A percentile compares a stretch with the other conserved stretches of the same genome.
These are phyloP conservation scores for Taenioides sp. DNA, from an alignment of 2,797 vertebrate genomes.

Conservation along the genomic window DNA sequence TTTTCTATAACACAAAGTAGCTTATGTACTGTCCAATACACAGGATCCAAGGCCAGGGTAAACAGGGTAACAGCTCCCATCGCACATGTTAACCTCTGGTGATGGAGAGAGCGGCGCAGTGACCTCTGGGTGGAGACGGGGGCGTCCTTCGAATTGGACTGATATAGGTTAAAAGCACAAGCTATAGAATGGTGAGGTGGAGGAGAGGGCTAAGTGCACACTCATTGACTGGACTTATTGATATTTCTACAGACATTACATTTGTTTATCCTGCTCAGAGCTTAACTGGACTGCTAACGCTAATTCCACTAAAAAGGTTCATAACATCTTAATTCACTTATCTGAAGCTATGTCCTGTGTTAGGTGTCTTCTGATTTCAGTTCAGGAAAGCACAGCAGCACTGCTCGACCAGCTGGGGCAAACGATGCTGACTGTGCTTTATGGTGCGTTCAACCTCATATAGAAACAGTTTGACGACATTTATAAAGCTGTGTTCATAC, in stretches of 20 bases:
- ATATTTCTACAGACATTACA: constrained; percentile 13
- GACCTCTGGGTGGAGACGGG: not conserved
- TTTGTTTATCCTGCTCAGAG: constrained; percentile 17
- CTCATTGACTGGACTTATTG: constrained; percentile 21
- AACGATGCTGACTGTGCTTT: not conserved
- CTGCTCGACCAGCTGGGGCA: not conserved
- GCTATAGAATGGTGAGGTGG: not conserved
- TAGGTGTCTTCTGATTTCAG: not conserved
- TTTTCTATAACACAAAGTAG: constrained; percentile 5
- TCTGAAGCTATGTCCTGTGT: not conserved
- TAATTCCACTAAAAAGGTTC: not conserved
- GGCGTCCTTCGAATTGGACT: not conserved
- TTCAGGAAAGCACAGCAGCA: not conserved
- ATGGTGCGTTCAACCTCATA: not conserved
- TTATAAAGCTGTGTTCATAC: not conserved
- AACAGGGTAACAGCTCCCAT: constrained; percentile 11
- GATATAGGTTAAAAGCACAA: constrained; percentile 15
- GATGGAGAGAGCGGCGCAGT: constrained; percentile 6
- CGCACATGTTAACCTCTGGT: constrained; percentile 19
- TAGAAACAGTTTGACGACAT: not conserved
- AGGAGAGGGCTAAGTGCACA: not conserved
- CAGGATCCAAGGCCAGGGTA: constrained; percentile 10
- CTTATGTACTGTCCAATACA: not conserved
- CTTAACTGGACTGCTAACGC: not conserved
- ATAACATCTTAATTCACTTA: not conserved